A percentile compares a stretch with the other conserved stretches of the same genome.
Evolutionary conservation across 2,113 vertebrate species (phyloP).

Genomic region (Periophthalmus modestus): DNA sequence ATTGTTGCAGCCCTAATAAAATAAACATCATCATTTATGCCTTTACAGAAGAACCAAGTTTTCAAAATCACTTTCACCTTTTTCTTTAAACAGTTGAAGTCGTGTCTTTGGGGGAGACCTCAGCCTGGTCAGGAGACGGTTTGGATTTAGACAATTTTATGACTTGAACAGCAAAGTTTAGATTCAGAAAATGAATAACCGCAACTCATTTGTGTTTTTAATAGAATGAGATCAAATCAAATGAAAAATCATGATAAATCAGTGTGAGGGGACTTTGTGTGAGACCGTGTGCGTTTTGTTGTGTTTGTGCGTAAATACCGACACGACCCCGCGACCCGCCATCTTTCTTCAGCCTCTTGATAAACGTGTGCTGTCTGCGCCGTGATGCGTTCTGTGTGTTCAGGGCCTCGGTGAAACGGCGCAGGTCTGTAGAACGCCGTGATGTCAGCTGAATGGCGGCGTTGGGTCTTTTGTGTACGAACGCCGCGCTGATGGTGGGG

Average conservation of each 20-base stretch:
- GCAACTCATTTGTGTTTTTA: neutral
- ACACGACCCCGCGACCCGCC: too few relatives aligned
- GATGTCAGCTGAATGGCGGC: neutral
- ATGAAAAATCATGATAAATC: neutral
- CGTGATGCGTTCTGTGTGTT: neutral
- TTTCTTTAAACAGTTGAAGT: too few relatives aligned
- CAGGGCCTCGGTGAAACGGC: neutral
- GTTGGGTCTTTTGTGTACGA: slow-evolving; percentile 21
- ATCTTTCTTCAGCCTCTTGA: neutral
- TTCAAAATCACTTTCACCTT: too few relatives aligned
- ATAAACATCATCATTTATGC: too few relatives aligned
- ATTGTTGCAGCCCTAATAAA: too few relatives aligned
- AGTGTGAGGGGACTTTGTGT: neutral
- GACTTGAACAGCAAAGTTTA: neutral
- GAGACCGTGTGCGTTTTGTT: neutral
- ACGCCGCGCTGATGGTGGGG: slow-evolving; percentile 55
- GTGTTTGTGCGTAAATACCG: neutral
- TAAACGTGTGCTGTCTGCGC: neutral
- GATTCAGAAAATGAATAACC: neutral
- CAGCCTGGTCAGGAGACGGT: neutral
- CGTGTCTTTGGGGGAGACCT: too few relatives aligned
- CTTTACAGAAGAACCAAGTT: too few relatives aligned
- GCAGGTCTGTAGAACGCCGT: neutral
- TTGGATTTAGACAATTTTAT: neutral
- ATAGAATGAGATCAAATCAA: neutral